Evolutionary conservation across 2,888 invertebrate species (phyloP).

Genomic region (Cremastinae sp.): DNA sequence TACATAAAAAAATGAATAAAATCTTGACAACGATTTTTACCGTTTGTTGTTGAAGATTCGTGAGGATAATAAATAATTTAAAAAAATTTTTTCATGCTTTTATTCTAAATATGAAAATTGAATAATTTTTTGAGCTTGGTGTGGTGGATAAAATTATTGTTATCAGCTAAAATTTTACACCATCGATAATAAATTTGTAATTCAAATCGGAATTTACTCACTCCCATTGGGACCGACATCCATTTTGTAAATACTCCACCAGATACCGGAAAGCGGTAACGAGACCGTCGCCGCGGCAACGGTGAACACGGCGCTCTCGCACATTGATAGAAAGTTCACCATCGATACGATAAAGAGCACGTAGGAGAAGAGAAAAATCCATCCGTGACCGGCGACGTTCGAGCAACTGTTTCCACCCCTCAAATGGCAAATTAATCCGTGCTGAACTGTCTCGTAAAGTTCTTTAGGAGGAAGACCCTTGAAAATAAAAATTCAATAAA

Average conservation of each 20-base stretch:
- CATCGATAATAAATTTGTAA: too few species aligned
- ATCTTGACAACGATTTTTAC: too few species aligned
- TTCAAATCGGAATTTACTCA: constrained; percentile 62
- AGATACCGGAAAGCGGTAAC: constrained; percentile 82
- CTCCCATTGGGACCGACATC: constrained; percentile 77
- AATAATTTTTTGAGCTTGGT: too few species aligned
- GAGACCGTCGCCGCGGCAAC: constrained; percentile 82
- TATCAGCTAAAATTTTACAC: too few species aligned
- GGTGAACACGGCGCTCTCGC: constrained; percentile 83
- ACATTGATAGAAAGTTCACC: constrained; percentile 81
- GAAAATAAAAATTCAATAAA: too few species aligned
- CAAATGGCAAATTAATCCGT: constrained; percentile 76
- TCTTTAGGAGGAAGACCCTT: constrained; percentile 74
- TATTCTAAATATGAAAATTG: too few species aligned
- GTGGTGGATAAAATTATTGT: too few species aligned
- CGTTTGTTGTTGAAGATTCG: too few species aligned
- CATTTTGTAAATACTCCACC: constrained; percentile 83
- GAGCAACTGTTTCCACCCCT: constrained; percentile 68
- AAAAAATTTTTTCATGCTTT: too few species aligned
- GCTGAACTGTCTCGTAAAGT: constrained; percentile 71
- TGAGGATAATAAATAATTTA: too few species aligned
- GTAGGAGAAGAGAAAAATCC: constrained; percentile 81
- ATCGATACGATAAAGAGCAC: constrained; percentile 80
- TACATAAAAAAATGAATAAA: too few species aligned
- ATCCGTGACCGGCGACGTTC: constrained; percentile 78